Evolutionary conservation across 2,113 vertebrate species (phyloP).

Genomic region (Oceanites oceanicus): DNA sequence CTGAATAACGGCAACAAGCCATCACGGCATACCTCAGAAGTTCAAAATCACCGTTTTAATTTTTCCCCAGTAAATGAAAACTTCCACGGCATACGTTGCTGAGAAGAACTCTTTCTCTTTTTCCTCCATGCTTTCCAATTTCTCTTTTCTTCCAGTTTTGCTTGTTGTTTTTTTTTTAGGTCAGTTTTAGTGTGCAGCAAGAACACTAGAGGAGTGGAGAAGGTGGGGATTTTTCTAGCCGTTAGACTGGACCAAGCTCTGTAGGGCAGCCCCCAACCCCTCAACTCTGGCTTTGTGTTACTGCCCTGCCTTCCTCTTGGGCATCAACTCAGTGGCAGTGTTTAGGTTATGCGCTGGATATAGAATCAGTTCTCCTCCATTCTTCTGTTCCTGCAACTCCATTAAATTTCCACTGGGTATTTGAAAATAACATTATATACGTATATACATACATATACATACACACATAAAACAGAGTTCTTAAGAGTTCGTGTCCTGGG

Average conservation of each 20-base stretch:
- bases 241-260: neutral
- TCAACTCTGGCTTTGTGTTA: neutral
- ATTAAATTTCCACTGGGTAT: neutral
- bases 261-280: neutral
- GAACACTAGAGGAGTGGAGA: neutral
- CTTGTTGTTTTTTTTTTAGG: neutral
- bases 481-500: neutral
- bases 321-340: neutral
- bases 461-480: neutral
- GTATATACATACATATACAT: neutral
- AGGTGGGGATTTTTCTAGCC: neutral
- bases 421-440: constrained; percentile 2
- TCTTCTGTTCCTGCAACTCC: neutral
- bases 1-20: neutral
- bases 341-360: neutral
- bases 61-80: neutral
- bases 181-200: neutral
- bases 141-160: neutral
- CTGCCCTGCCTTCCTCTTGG: neutral
- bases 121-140: neutral
- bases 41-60: neutral
- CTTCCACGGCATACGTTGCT: neutral
- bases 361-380: neutral
- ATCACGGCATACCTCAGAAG: neutral
- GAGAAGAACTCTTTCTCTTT: neutral